Base-by-base conservation (phyloP, 2,888 invertebrate genomes). In the Scaeva pyrastri region DNA sequence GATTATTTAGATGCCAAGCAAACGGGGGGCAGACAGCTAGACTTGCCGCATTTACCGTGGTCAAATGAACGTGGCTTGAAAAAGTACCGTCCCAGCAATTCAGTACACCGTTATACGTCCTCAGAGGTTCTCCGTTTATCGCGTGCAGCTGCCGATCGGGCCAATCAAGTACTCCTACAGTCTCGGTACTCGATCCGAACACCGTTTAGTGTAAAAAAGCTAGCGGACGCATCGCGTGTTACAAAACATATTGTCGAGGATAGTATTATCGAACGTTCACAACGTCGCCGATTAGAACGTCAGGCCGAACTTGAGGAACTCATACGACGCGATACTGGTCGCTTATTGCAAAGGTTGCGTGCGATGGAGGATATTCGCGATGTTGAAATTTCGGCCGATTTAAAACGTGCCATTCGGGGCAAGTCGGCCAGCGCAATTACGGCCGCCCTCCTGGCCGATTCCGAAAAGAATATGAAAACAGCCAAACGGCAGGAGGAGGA, bases 1-100 rank as follows among this genome's bases (percentile, higher is more conserved):
- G 96, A 97, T 92, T 97, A 96, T 90, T 95, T 97, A 89, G 95
- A 95, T 90, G 94, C 94, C 56, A 96, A 96, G 93, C 94, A 95
- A 79, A 91, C 91, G 85, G 90, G 80, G 68, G 90, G 80, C 89
- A 90, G 76, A 78, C 89, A 91, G 76, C 90, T 91, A 88, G 91
- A 91, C 88, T 91, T 92, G 80, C 92, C 97, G 88, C 96, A 96
- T 92, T 93, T 97, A 88, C 96, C 96, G 78, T 95, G 95, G 95
- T 94, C 94, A 82, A 95, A 95, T 91, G 96, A 96, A 91, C 94
- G 95, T 89, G 95, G 95, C 43, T 93, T 96, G 87, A 93, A 94
- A 88, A 95, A 95, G 90, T 96, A 95, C 91, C 94, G 95, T 90
- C 94, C 95, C 88, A 94, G 94, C 90, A 95, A 94, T 89, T 93